These are phyloP conservation scores for Apis florea DNA, from an alignment of 1,140 invertebrate genomes.

Conservation along the genomic window DNA sequence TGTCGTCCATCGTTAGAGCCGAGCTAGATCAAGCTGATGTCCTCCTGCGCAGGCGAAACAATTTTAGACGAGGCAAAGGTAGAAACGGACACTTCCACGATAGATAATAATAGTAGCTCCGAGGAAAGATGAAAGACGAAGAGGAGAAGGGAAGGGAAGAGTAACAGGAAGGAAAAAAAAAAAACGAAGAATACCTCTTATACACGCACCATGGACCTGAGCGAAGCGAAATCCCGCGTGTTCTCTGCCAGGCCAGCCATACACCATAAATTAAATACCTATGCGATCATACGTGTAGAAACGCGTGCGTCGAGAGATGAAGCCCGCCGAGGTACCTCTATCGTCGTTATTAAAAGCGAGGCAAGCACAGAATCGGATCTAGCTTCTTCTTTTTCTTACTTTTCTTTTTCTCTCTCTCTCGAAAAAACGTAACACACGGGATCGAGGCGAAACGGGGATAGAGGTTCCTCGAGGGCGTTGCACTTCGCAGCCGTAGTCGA, in stretches of 20 bases:
- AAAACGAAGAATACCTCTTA: constrained; percentile 53
- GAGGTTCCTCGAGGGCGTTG: background rate
- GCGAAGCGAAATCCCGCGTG: constrained; percentile 17
- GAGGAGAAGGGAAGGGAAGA: background rate
- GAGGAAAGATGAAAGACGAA: background rate
- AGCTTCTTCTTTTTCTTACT: background rate
- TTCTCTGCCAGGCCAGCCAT: constrained; percentile 43
- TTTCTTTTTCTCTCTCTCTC: no score
- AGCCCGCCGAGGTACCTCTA: background rate
- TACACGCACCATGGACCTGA: constrained; percentile 38
- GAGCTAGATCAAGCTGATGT: no score
- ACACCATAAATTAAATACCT: constrained; percentile 19
- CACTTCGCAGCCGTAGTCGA: constrained; percentile 24
- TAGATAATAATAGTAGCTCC: constrained; percentile 26
- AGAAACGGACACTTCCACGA: background rate
- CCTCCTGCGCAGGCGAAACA: background rate
- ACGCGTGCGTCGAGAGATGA: background rate
- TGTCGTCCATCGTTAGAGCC: no score
- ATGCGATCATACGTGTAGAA: background rate
- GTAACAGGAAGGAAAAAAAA: background rate
- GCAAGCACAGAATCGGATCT: background rate
- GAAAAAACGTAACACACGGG: background rate
- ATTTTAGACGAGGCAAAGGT: background rate
- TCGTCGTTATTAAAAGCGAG: background rate
- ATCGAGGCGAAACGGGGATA: background rate